A percentile compares a stretch with the other conserved stretches of the same genome.
Conservation (phyloP, 2,888 invertebrate genomes). For the Leucophenga maculata region DNA sequence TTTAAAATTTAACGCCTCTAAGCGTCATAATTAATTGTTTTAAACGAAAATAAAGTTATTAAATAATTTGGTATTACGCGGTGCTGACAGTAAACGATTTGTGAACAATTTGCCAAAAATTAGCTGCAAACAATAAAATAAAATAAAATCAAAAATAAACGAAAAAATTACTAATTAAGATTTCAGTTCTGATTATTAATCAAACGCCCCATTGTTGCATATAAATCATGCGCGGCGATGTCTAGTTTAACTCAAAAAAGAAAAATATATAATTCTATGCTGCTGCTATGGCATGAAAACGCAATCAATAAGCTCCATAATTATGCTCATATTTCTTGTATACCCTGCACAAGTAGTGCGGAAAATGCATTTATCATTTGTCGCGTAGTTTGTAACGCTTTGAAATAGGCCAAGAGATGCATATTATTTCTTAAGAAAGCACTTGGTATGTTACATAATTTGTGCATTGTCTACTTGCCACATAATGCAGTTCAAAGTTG, state of each 20-base stretch:
- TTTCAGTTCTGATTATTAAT: conserved; percentile 32
- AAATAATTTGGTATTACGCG: background rate
- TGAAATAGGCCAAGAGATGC: no score
- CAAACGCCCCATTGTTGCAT: conserved; percentile 3
- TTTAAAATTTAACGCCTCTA: conserved; percentile 31
- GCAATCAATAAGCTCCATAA: no score
- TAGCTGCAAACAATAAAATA: background rate
- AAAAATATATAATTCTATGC: background rate
- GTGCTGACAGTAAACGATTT: conserved; percentile 9
- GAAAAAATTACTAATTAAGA: conserved; percentile 41
- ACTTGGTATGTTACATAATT: no score
- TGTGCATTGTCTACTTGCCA: no score
- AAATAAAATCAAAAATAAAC: background rate
- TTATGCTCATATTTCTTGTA: no score
- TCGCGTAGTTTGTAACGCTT: no score
- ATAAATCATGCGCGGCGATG: conserved; percentile 55
- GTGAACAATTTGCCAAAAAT: conserved; percentile 2
- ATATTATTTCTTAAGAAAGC: no score
- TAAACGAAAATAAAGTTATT: conserved; percentile 7
- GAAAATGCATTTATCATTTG: no score
- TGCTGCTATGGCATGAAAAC: no score
- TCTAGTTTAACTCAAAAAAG: background rate
- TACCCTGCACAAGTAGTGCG: no score
- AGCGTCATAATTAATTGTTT: conserved; percentile 1
- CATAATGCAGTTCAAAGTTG: no score